Evolutionary conservation across 1,140 invertebrate species (phyloP), one percentile per base, ranked within the genome.

Genomic region (Acromyrmex heyeri): DNA sequence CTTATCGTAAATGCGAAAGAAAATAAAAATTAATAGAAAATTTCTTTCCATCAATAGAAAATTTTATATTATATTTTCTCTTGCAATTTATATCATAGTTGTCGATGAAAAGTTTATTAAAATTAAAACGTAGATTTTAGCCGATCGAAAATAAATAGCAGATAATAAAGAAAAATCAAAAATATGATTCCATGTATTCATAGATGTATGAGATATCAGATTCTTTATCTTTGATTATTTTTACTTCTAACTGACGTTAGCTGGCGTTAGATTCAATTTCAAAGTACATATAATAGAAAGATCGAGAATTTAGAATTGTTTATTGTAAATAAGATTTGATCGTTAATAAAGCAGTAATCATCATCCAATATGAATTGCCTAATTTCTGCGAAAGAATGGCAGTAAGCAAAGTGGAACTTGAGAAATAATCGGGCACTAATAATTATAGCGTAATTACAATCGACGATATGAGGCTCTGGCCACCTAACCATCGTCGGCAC

Each of bases 391-490:
- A 59, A 48, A 82, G 24, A 82, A 72, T 59, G 10, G 3, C 53
- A 34, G 18, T 48, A 16, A 38, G 14, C 21, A 55, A 38, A 10
- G 18, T 48, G 38, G 16, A 8, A 5, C 1, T 34, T 21, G n/a
- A 12, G 21, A 10, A 64, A 21, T 59, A 27, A 50, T 77, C 16
- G 10, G 3, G 0, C 5, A 7, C 12, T 8, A 53, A 50, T 61
- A 30, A 82, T 73, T 34, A 50, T 59, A 34, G 67, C 3, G 18
- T 61, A 83, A 61, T 83, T 83, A 61, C 61, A 83, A 61, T 83
- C n/a, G 38, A 73, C 18, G 53, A 82, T 69, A 69, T n/a, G 27
- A 55, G 16, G 6, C 27, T 27, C 21, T 34, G 38, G 27, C 55
- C 57, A n/a, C n/a, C 21, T 77, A 44, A 81, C 30, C 21, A 38